These are phyloP conservation scores for Cryptoprocta ferox DNA, from an alignment of 2,797 vertebrate genomes.

Conservation along the genomic window DNA sequence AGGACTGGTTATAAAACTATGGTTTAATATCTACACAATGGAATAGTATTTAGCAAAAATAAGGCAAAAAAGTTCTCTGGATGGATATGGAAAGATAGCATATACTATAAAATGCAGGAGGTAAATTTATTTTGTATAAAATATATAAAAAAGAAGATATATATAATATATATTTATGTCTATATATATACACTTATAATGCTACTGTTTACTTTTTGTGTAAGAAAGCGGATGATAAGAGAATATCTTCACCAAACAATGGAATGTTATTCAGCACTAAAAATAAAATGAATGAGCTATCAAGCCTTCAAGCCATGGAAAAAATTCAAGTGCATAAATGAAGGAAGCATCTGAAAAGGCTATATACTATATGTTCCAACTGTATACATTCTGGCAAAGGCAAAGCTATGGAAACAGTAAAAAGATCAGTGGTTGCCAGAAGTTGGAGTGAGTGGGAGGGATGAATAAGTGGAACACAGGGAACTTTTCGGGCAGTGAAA, in stretches of 20 bases:
- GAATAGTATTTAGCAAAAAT: neutral
- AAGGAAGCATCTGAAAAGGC: neutral
- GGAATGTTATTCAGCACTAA: neutral
- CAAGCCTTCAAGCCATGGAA: neutral
- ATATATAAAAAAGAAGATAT: too few relatives aligned
- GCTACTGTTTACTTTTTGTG: neutral
- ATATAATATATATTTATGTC: too few relatives aligned
- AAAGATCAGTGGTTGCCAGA: neutral
- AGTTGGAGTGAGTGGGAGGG: neutral
- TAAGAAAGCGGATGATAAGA: conserved; percentile 16
- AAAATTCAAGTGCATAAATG: neutral
- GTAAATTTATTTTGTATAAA: neutral
- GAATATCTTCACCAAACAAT: neutral
- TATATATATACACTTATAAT: neutral
- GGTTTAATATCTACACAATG: neutral
- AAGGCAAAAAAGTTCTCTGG: neutral
- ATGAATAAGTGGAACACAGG: neutral
- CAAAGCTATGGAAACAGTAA: neutral
- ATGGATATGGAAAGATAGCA: neutral
- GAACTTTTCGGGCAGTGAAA: neutral
- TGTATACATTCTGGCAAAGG: neutral
- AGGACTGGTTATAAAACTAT: neutral
- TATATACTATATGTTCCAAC: neutral
- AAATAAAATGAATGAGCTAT: neutral
- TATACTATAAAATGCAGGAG: neutral